phyloP scores from a whole-genome alignment of 2,888 invertebrate genomes.

The Caenorhabditis sp. region DNA sequence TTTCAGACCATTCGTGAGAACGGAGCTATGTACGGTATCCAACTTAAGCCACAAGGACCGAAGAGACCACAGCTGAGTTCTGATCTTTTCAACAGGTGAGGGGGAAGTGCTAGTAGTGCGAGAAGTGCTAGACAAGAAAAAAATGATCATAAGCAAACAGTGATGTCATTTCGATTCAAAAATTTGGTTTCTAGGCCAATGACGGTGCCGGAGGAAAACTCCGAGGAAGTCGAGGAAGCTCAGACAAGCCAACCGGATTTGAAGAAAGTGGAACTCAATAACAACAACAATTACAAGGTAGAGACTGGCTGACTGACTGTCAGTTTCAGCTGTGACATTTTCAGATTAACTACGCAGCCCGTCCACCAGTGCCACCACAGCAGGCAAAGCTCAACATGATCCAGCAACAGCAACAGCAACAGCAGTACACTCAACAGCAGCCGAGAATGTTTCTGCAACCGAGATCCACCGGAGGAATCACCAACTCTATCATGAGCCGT shows the following conservation, averaged over 20 bases:
- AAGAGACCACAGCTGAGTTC: constrained; percentile 71
- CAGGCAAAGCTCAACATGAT: constrained; percentile 27
- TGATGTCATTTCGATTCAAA: neutral
- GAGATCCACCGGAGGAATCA: constrained; percentile 55
- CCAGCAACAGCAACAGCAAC: constrained; percentile 15
- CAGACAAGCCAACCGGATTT: constrained; percentile 47
- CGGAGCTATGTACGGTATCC: constrained; percentile 77
- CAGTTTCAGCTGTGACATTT: no score
- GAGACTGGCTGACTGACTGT: no score
- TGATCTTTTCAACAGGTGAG: constrained; percentile 65
- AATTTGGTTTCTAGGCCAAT: constrained; percentile 32
- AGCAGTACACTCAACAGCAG: constrained; percentile 11
- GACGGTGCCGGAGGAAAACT: constrained; percentile 60
- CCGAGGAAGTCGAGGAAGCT: constrained; percentile 53
- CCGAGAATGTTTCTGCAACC: constrained; percentile 49
- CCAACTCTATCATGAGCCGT: constrained; percentile 44
- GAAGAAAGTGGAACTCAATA: constrained; percentile 42
- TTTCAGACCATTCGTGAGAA: constrained; percentile 78
- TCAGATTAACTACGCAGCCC: constrained; percentile 47
- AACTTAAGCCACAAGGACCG: constrained; percentile 75
- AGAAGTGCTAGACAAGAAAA: neutral
- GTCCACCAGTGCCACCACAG: constrained; percentile 52
- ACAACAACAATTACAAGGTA: constrained; percentile 61
- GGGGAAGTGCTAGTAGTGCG: neutral
- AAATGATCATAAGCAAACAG: no score